Percentiles rank a stretch among this genome's conserved stretches.
These are phyloP conservation scores for Hippocampus abdominalis DNA, from an alignment of 2,113 vertebrate genomes.

Conservation along the genomic window DNA sequence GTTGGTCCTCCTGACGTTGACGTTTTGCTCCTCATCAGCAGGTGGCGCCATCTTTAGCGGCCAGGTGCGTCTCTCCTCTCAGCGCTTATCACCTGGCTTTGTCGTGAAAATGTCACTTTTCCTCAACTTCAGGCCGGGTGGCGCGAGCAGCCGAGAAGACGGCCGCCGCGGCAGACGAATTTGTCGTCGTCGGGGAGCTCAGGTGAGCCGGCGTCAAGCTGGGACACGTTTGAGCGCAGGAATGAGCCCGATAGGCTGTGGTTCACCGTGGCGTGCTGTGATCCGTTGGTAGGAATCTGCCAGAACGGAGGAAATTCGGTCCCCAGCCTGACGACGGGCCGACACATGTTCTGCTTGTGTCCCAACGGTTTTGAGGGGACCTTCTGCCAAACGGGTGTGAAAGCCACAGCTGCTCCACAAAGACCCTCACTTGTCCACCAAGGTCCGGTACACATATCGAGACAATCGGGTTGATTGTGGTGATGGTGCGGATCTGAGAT, in stretches of 20 bases:
- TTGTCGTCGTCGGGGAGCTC: constrained; percentile 4
- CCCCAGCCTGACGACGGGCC: neutral
- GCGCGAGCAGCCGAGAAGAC: neutral
- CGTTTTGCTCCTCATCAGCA: neutral
- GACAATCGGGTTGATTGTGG: too few relatives aligned
- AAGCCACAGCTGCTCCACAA: too few relatives aligned
- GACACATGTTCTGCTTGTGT: constrained; percentile 60
- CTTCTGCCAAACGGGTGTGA: constrained; percentile 59
- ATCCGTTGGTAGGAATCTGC: constrained; percentile 35
- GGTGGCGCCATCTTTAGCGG: neutral
- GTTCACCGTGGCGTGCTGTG: neutral
- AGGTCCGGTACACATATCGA: too few relatives aligned
- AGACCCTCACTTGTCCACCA: too few relatives aligned
- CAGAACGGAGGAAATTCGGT: constrained; percentile 57
- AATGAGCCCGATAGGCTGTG: neutral
- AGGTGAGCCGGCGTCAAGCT: constrained; percentile 35
- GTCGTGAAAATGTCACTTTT: neutral
- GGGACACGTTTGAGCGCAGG: neutral
- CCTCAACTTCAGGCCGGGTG: constrained; percentile 22
- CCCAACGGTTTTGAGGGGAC: constrained; percentile 42
- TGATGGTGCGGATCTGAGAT: too few relatives aligned
- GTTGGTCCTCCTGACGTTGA: neutral
- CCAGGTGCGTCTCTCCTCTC: neutral
- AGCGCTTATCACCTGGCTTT: neutral
- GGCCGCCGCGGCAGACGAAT: neutral